These are phyloP conservation scores for Nycticorax nycticorax DNA, from an alignment of 2,113 vertebrate species.

Conservation along the genomic window DNA sequence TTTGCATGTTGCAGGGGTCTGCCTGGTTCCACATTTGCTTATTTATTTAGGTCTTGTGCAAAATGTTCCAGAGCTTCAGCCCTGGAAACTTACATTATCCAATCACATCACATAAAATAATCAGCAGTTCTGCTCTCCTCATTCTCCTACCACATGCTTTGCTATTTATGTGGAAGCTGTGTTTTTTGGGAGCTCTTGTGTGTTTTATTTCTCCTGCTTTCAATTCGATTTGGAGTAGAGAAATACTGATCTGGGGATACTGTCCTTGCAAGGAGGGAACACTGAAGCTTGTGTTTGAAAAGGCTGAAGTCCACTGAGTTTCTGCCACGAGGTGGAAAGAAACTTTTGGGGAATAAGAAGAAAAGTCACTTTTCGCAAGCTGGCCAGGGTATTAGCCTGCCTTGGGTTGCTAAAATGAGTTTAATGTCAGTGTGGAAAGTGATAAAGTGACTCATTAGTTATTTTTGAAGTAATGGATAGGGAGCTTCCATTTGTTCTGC, in stretches of 20 bases:
- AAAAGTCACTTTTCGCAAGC: background rate
- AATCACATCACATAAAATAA: background rate
- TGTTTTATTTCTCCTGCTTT: background rate
- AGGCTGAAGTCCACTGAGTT: background rate
- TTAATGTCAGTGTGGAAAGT: background rate
- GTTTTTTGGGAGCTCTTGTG: background rate
- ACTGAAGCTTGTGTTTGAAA: background rate
- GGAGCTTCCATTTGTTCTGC: background rate
- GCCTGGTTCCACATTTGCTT: background rate
- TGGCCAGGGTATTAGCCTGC: background rate
- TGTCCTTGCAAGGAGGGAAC: background rate
- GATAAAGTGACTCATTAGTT: background rate
- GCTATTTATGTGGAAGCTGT: background rate
- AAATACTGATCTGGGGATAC: background rate
- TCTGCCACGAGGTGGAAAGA: background rate
- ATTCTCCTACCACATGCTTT: background rate
- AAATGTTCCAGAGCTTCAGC: background rate
- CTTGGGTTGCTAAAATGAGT: background rate
- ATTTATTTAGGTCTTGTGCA: background rate
- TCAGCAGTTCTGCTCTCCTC: background rate
- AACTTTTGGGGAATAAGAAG: background rate
- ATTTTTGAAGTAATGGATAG: background rate
- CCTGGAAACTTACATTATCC: background rate
- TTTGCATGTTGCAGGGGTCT: background rate
- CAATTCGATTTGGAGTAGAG: background rate